These are phyloP conservation scores for Ammodytes marinus DNA, from an alignment of 2,113 vertebrate species.

Conservation along the genomic window DNA sequence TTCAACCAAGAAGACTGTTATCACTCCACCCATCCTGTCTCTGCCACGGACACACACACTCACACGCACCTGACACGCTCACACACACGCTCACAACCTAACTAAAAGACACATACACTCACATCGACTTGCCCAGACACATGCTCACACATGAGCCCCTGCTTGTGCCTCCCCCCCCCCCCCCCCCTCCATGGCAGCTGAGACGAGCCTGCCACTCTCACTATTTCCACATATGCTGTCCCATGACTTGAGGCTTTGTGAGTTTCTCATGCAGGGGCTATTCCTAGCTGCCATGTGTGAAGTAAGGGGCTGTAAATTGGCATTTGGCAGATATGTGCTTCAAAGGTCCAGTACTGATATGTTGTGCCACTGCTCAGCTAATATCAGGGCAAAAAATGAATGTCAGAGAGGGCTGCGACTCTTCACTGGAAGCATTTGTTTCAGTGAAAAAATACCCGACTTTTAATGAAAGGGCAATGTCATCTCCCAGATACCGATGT, in stretches of 20 bases:
- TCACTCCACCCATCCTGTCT: constrained; percentile 76
- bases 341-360: background rate
- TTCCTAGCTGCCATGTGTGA: constrained; percentile 50
- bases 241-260: constrained; percentile 60
- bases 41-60: constrained; percentile 32
- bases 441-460: background rate
- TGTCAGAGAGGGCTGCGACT: background rate
- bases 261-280: constrained; percentile 48
- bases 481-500: background rate
- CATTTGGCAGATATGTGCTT: constrained; percentile 13
- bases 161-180: constrained; percentile 33
- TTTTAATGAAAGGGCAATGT: constrained; percentile 28
- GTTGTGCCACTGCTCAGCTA: background rate
- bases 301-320: constrained; percentile 18
- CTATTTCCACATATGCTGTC: constrained; percentile 54
- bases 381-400: background rate
- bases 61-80: constrained; percentile 45
- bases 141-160: constrained; percentile 34
- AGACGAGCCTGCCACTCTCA: constrained; percentile 38
- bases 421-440: background rate
- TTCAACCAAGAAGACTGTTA: constrained; percentile 65
- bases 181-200: constrained; percentile 56
- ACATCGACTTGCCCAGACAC: constrained; percentile 43
- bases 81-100: constrained; percentile 12
- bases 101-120: constrained; percentile 35